Percentiles rank a stretch among this genome's conserved stretches.
Evolutionary conservation across 2,113 vertebrate species (phyloP).

Genomic region (Caloenas nicobarica): DNA sequence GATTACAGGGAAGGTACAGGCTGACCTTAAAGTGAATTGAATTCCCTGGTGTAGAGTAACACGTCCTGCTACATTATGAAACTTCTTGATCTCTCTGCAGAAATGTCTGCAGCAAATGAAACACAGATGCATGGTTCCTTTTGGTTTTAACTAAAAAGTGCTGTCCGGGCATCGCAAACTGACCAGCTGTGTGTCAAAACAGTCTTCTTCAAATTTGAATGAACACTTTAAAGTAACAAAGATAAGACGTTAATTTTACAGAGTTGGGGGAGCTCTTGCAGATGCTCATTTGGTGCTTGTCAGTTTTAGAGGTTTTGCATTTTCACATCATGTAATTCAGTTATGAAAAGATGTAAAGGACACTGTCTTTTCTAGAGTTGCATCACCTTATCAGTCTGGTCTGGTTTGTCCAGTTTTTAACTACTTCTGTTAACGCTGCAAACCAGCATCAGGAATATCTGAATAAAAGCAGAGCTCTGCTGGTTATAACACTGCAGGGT

Average conservation of each 20-base stretch:
- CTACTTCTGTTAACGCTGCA: neutral
- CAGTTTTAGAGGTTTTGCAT: neutral
- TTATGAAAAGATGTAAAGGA: neutral
- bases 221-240: neutral
- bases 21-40: conserved; percentile 60
- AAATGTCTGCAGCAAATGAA: neutral
- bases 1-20: conserved; percentile 57
- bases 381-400: neutral
- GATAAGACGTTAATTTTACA: neutral
- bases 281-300: neutral
- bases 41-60: conserved; percentile 58
- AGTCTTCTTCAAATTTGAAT: neutral
- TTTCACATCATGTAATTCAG: neutral
- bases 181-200: neutral
- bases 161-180: neutral
- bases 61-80: neutral
- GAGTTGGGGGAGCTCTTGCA: neutral
- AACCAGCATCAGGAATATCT: neutral
- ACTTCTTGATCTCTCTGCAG: neutral
- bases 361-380: neutral
- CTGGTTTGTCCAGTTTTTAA: neutral
- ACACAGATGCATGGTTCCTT: neutral
- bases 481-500: neutral
- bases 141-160: neutral
- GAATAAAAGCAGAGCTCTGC: neutral